Conservation (phyloP, 2,888 invertebrate genomes). For the Mythimna lalbum region DNA sequence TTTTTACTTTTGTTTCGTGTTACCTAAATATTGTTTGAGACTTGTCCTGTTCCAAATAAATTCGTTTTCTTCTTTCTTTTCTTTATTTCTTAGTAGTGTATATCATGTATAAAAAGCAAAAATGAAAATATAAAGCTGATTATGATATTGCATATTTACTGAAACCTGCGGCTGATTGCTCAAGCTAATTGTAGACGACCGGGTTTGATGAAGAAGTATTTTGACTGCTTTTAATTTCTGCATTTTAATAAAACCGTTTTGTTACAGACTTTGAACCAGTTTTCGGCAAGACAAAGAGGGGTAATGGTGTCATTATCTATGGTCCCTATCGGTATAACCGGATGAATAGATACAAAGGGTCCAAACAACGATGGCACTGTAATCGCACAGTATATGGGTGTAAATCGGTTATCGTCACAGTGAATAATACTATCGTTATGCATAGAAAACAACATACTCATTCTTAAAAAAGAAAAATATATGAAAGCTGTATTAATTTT, state of each 20-base stretch:
- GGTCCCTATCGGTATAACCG: conserved; percentile 29
- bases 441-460: conserved; percentile 23
- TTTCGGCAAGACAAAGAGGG: conserved; percentile 1
- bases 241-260: background rate
- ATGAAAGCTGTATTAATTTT: background rate
- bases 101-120: no score
- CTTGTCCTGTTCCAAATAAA: no score
- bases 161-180: no score
- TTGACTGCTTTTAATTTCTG: no score
- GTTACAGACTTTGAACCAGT: conserved; percentile 9
- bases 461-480: background rate
- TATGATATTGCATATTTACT: no score
- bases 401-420: conserved; percentile 14
- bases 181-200: no score
- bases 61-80: no score
- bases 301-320: conserved; percentile 13
- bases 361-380: conserved; percentile 43
- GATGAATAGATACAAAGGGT: conserved; percentile 4
- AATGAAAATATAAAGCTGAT: no score
- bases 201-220: no score
- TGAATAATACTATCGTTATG: conserved; percentile 8
- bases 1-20: no score
- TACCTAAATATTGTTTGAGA: no score
- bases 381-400: conserved; percentile 3
- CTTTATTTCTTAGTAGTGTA: no score